Percentiles rank a stretch among this genome's conserved stretches.
phyloP scores from a whole-genome alignment of 37 sponge, comb jelly and placozoan genomes.

The Geodia barretti region DNA sequence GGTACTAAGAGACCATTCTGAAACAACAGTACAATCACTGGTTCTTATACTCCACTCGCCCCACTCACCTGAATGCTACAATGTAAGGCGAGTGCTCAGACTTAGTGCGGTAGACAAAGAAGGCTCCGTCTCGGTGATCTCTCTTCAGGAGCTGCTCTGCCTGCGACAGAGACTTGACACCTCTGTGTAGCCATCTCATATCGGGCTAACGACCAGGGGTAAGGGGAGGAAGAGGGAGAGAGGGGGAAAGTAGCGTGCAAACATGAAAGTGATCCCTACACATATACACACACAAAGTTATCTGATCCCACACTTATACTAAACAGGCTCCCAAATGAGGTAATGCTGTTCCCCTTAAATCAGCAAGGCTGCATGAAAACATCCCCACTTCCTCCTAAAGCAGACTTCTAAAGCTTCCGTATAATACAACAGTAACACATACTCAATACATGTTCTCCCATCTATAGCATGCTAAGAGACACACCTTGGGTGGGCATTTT shows the following conservation, averaged over 20 bases:
- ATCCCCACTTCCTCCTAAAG: no score
- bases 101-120: constrained; percentile 75
- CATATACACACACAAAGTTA: not conserved
- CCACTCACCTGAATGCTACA: constrained; percentile 55
- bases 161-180: constrained; percentile 68
- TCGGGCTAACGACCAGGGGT: no score
- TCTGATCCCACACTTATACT: not conserved
- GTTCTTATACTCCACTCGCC: not conserved
- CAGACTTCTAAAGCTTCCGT: no score
- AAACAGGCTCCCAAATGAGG: no score
- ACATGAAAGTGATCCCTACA: not conserved
- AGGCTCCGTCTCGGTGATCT: constrained; percentile 80
- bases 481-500: constrained; percentile 74
- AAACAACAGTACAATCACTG: not conserved
- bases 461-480: no score
- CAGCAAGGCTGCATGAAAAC: no score
- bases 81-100: constrained; percentile 75
- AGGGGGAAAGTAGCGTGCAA: not conserved
- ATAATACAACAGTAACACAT: no score
- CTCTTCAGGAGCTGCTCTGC: constrained; percentile 57
- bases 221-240: not conserved
- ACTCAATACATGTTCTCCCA: no score
- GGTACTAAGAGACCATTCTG: no score
- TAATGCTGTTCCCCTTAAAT: no score
- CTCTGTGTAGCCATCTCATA: constrained; percentile 59